Conservation (phyloP, 1,140 invertebrate genomes). For the Tenebrio molitor region DNA sequence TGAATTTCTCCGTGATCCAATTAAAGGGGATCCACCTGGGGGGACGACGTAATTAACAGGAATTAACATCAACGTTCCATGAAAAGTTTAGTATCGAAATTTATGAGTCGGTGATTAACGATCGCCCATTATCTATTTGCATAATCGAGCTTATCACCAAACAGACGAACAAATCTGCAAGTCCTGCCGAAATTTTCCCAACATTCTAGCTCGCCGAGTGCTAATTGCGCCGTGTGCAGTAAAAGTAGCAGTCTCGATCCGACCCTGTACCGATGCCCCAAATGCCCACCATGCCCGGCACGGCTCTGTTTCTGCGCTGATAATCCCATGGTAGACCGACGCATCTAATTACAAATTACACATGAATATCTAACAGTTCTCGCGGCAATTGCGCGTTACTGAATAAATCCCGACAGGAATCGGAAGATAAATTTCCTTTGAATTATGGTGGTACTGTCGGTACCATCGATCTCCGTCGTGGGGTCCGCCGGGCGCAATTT, state of each 20-base stretch:
- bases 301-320: constrained; percentile 17
- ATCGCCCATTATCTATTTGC: too few relatives aligned
- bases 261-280: not conserved
- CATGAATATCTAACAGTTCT: not conserved
- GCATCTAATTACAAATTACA: constrained; percentile 21
- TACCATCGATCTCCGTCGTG: constrained; percentile 1
- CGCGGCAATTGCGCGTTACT: not conserved
- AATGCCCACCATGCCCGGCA: not conserved
- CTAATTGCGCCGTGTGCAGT: not conserved
- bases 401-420: constrained; percentile 21
- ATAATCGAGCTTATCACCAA: too few relatives aligned
- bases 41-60: too few relatives aligned
- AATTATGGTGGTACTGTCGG: not conserved
- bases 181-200: not conserved
- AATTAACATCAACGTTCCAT: too few relatives aligned
- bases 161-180: too few relatives aligned
- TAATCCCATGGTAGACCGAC: constrained; percentile 1
- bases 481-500: not conserved
- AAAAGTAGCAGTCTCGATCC: not conserved
- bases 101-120: too few relatives aligned
- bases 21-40: too few relatives aligned
- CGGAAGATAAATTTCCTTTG: too few relatives aligned
- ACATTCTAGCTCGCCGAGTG: not conserved
- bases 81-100: too few relatives aligned
- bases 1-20: too few relatives aligned